Conservation (phyloP, 2,797 vertebrate species). For the Lerista edwardsae region DNA sequence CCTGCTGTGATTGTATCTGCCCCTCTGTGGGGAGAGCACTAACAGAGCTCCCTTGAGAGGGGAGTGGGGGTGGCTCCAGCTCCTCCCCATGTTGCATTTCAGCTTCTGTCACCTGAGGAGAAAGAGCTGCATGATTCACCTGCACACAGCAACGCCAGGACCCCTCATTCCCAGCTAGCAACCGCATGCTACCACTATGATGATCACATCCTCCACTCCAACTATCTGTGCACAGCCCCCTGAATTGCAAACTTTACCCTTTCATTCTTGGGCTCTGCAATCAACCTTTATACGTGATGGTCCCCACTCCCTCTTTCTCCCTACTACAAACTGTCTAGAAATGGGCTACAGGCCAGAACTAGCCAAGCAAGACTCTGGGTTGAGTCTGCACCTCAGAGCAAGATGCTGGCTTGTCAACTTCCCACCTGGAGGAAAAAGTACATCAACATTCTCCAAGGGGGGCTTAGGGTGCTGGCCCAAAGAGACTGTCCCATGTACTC, state of each 20-base stretch:
- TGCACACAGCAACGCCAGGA: not conserved
- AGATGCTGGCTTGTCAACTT: not conserved
- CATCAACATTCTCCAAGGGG: not conserved
- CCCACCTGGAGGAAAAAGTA: not conserved
- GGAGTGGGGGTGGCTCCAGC: slow-evolving; percentile 37
- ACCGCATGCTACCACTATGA: not conserved
- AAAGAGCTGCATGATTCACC: not conserved
- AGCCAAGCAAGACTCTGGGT: not conserved
- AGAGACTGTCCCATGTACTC: not conserved
- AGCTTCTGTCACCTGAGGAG: slow-evolving; percentile 72
- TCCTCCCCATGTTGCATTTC: slow-evolving; percentile 67
- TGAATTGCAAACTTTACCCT: not conserved
- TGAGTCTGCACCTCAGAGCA: not conserved
- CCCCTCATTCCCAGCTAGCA: not conserved
- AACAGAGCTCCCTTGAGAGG: slow-evolving; percentile 49
- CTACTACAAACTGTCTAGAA: not conserved
- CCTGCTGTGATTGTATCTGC: slow-evolving; percentile 18
- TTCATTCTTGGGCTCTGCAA: not conserved
- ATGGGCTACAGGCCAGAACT: not conserved
- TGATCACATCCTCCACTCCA: too few relatives aligned
- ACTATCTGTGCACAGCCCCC: not conserved
- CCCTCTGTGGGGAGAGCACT: slow-evolving; percentile 43
- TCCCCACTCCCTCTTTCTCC: not conserved
- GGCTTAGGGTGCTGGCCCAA: not conserved
- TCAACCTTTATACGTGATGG: too few relatives aligned